phyloP scores from a whole-genome alignment of 53 echinoderm and acorn worm species.

The Mesocentrotus franciscanus region DNA sequence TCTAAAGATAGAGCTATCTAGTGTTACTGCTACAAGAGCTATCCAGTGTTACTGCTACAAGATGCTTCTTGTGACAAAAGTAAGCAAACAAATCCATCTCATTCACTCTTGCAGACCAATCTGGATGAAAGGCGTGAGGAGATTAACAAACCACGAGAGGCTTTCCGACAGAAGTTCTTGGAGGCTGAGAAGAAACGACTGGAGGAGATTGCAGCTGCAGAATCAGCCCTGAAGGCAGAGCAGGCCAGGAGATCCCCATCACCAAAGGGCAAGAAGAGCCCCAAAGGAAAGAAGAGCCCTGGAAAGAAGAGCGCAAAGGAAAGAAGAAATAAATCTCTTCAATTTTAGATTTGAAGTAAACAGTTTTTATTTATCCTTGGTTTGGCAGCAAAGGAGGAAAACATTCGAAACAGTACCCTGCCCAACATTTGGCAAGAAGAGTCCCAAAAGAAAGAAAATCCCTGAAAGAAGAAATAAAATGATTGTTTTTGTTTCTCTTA shows the following conservation, averaged over 20 bases:
- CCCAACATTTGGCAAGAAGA: too few relatives aligned
- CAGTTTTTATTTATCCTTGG: too few relatives aligned
- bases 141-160: conserved; percentile 91
- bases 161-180: conserved; percentile 95
- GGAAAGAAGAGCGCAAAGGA: conserved; percentile 89
- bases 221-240: conserved; percentile 94
- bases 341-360: too few relatives aligned
- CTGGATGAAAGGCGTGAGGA: conserved; percentile 78
- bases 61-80: neutral
- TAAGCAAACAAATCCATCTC: neutral
- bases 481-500: too few relatives aligned
- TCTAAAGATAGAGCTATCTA: too few relatives aligned
- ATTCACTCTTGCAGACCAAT: conserved; percentile 69
- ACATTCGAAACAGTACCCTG: too few relatives aligned
- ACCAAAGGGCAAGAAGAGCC: conserved; percentile 95
- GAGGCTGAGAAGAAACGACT: conserved; percentile 94
- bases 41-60: too few relatives aligned
- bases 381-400: too few relatives aligned
- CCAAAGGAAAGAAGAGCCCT: conserved; percentile 97
- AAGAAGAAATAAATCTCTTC: conserved; percentile 70
- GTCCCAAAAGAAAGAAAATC: too few relatives aligned
- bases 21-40: too few relatives aligned
- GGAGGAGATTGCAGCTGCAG: conserved; percentile 92
- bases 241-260: conserved; percentile 90
- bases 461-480: too few relatives aligned